A percentile compares a stretch with the other conserved stretches of the same genome.
These are phyloP conservation scores for Haemorhous mexicanus DNA, from an alignment of 2,113 vertebrate species.

Conservation along the genomic window DNA sequence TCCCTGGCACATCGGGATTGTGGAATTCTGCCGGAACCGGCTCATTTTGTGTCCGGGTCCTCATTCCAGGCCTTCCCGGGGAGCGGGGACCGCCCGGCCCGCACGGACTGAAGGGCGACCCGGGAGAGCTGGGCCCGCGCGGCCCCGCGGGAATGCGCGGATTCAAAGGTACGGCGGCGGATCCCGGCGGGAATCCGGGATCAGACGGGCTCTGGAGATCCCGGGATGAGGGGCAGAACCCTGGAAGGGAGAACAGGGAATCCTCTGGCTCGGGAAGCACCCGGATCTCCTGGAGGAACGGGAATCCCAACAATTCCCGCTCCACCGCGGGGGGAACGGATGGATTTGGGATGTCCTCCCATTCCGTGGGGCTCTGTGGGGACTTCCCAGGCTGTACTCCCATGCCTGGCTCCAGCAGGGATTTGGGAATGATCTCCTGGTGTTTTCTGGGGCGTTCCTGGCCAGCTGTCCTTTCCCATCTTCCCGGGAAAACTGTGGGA, in stretches of 20 bases:
- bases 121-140: background rate
- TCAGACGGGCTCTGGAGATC: rapidly evolving
- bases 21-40: rapidly evolving
- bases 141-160: background rate
- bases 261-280: background rate
- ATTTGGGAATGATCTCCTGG: background rate
- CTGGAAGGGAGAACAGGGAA: rapidly evolving
- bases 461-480: rapidly evolving
- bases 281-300: background rate
- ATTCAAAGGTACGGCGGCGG: background rate
- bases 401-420: rapidly evolving
- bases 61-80: background rate
- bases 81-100: background rate
- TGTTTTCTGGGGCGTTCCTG: rapidly evolving
- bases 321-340: rapidly evolving
- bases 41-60: background rate
- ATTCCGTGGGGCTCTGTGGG: rapidly evolving
- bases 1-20: rapidly evolving
- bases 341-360: background rate
- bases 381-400: background rate
- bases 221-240: background rate
- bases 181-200: background rate
- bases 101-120: background rate
- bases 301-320: background rate
- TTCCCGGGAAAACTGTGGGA: background rate